Conservation (phyloP, 1,140 invertebrate genomes). For the Stenopsyche tienmushanensis region DNA sequence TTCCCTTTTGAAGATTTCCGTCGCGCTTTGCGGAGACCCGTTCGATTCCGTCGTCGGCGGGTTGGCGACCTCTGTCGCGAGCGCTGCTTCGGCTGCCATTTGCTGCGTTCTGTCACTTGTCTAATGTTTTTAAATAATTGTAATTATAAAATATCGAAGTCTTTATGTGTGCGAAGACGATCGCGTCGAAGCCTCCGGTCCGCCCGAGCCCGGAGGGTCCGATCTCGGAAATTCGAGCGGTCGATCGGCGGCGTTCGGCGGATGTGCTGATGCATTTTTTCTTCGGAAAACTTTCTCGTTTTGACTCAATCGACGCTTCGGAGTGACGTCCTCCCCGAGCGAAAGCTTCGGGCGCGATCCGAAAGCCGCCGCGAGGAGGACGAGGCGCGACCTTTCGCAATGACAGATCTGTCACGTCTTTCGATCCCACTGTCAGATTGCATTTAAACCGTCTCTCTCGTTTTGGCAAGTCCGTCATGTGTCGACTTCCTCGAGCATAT, state of each 20-base stretch:
- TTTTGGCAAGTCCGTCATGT: no score
- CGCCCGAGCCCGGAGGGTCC: not conserved
- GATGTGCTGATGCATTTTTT: not conserved
- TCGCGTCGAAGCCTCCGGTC: no score
- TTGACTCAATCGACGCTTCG: not conserved
- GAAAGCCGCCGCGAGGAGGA: not conserved
- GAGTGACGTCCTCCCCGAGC: not conserved
- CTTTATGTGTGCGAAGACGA: no score
- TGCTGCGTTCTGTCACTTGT: constrained; percentile 55
- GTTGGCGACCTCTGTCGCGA: constrained; percentile 11
- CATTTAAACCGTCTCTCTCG: no score
- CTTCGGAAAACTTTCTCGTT: not conserved
- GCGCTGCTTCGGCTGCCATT: constrained; percentile 50
- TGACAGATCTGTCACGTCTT: constrained; percentile 39
- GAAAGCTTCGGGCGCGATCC: not conserved
- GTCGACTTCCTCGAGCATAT: not conserved
- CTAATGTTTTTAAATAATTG: constrained; percentile 55
- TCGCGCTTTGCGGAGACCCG: not conserved
- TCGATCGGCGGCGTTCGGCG: not conserved
- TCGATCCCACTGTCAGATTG: constrained; percentile 30
- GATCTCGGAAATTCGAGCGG: not conserved
- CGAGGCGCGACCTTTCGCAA: constrained; percentile 19
- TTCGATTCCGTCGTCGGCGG: no score
- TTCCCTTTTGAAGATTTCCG: no score
- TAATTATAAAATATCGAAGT: constrained; percentile 49